Evolutionary conservation across 1,140 invertebrate genomes (phyloP), one percentile per base, ranked within the genome.

Genomic region (Asobara japonica): DNA sequence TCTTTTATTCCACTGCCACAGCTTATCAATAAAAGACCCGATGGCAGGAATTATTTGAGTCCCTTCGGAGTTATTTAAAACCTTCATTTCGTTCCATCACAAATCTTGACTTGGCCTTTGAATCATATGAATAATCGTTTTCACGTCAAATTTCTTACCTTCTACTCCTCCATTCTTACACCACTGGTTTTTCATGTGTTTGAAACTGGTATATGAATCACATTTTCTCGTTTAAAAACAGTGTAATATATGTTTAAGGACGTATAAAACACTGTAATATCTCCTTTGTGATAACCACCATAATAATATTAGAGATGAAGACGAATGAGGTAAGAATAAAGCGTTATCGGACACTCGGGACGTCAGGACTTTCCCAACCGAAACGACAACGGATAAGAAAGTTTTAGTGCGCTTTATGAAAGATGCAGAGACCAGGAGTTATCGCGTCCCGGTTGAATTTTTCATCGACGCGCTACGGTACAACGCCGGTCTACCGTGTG

Each of bases 371-470:
- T 51, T 51, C 20, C 45, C 45, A 16, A 5, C 45, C n/a, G 45
- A 51, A 51, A 51, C 45, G 45, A 51, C 45, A 51, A 51, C 45
- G 45, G 45, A 51, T 51, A 51, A 51, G 45, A 51, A 51, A 51
- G 45, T 51, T 51, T 51, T 51, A 51, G 45, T 51, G 45, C 45
- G 45, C n/a, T 51, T 51, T 51, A 51, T 51, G 45, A 51, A 51
- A 51, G 45, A 51, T 51, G 45, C 45, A 51, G 45, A 20, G 45
- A 51, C 45, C n/a, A 51, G 45, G 45, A 51, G 45, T 51, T 51
- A 51, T 51, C 45, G 45, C 45, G 45, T 51, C n/a, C 45, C 18
- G 45, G 45, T 51, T n/a, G 45, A 51, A 51, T 51, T 51, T 51
- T 51, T 51, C 45, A 51, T 51, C 18, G 45, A 51, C 45, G 45